Evolutionary conservation across 1,140 invertebrate species (phyloP).

Genomic region (Cyclina sinensis): DNA sequence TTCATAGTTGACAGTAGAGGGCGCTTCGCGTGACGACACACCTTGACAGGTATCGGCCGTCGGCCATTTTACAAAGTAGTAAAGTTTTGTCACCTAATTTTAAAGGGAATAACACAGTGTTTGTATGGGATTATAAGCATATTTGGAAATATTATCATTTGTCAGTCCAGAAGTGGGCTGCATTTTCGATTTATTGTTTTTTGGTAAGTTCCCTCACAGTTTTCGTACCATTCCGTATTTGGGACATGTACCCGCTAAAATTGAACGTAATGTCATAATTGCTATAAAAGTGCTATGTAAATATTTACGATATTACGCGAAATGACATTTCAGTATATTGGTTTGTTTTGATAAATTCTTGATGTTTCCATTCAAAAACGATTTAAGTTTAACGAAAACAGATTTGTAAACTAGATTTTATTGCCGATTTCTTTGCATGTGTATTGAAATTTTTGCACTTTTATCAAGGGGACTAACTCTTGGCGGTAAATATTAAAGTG

Average conservation of each 20-base stretch:
- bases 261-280: slow-evolving; percentile 23
- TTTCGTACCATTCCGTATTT: not conserved
- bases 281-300: not conserved
- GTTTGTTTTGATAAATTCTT: not conserved
- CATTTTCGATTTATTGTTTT: not conserved
- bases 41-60: slow-evolving; percentile 64
- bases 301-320: slow-evolving; percentile 6
- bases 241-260: slow-evolving; percentile 58
- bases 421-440: slow-evolving; percentile 13
- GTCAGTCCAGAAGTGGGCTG: not conserved
- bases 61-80: slow-evolving; percentile 63
- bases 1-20: slow-evolving; percentile 63
- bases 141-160: not conserved
- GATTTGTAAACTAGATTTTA: not conserved
- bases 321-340: slow-evolving; percentile 32
- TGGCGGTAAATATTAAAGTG: slow-evolving; percentile 34
- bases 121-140: slow-evolving; percentile 48
- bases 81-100: slow-evolving; percentile 27
- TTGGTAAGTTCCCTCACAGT: slow-evolving; percentile 16
- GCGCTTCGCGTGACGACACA: slow-evolving; percentile 61
- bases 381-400: not conserved
- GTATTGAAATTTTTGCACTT: not conserved
- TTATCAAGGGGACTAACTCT: slow-evolving; percentile 21
- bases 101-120: slow-evolving; percentile 13
- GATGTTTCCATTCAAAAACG: not conserved